A percentile compares a stretch with the other conserved stretches of the same genome.
These are phyloP conservation scores for Cardiocondyla obscurior DNA, from an alignment of 1,140 invertebrate genomes.

Conservation along the genomic window DNA sequence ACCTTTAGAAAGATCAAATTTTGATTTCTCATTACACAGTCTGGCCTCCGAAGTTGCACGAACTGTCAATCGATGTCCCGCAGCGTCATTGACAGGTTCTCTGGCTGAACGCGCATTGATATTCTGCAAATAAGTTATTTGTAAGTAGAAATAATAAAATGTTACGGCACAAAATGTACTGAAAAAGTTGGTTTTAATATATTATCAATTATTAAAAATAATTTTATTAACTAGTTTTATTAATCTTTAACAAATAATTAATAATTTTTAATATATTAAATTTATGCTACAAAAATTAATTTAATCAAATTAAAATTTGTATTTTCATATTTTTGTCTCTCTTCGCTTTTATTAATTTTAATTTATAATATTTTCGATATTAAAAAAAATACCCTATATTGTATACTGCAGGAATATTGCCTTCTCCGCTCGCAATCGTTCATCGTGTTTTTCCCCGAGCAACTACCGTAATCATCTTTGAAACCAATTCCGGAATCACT, in stretches of 20 bases:
- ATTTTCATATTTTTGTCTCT: background rate
- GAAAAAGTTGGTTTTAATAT: background rate
- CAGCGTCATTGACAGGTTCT: constrained; percentile 55
- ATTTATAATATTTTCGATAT: background rate
- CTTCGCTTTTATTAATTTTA: no score
- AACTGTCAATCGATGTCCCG: constrained; percentile 75
- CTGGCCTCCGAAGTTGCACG: constrained; percentile 74
- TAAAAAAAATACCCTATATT: constrained; percentile 75
- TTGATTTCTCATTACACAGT: constrained; percentile 70
- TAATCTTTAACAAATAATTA: background rate
- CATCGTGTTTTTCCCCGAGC: constrained; percentile 91
- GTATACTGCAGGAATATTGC: constrained; percentile 63
- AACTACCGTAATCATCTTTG: constrained; percentile 92
- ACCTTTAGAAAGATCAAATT: constrained; percentile 50
- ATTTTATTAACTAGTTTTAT: no score
- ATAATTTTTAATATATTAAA: background rate
- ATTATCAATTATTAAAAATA: no score
- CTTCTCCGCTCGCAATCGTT: constrained; percentile 88
- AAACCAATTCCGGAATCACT: constrained; percentile 98
- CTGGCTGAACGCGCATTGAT: constrained; percentile 37
- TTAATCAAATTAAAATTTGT: background rate
- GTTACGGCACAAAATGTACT: background rate
- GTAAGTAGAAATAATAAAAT: background rate
- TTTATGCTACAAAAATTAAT: background rate
- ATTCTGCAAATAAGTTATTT: constrained; percentile 42